These are phyloP conservation scores for Tautogolabrus adspersus DNA, from an alignment of 2,113 vertebrate species.

Conservation along the genomic window DNA sequence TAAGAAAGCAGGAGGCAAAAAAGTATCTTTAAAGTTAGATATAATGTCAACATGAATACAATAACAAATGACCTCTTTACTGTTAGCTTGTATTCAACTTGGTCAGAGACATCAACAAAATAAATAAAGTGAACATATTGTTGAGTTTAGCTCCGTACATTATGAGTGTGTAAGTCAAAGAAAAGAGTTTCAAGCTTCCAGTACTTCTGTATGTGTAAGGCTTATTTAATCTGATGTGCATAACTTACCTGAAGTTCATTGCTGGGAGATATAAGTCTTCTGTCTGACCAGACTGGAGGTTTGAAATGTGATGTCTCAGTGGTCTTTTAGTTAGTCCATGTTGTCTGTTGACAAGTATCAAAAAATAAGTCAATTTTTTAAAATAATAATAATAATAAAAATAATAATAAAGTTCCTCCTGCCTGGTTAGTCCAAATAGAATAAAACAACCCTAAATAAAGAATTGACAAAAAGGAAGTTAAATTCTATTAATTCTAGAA, in stretches of 20 bases:
- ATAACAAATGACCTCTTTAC: not conserved
- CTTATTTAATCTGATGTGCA: not conserved
- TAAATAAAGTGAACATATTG: not conserved
- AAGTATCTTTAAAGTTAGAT: not conserved
- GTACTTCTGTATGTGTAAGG: not conserved
- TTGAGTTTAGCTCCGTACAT: not conserved
- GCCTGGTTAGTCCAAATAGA: too few relatives aligned
- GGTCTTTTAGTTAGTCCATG: conserved; percentile 11
- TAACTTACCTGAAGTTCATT: conserved; percentile 68
- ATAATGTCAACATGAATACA: not conserved
- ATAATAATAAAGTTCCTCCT: too few relatives aligned
- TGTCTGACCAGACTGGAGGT: not conserved
- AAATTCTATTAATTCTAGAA: not conserved
- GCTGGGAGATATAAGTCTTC: conserved; percentile 17
- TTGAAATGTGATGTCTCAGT: not conserved
- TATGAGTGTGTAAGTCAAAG: not conserved
- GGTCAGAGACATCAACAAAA: not conserved
- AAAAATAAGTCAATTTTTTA: not conserved
- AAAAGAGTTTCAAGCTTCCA: not conserved
- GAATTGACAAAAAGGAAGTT: not conserved
- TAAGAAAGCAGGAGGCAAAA: not conserved
- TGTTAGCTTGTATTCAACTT: not conserved
- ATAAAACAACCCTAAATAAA: not conserved
- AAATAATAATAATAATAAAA: too few relatives aligned
- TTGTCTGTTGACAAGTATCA: conserved; percentile 1